A percentile compares a stretch with the other conserved stretches of the same genome.
phyloP scores from a whole-genome alignment of 2,797 vertebrate species.

The Gila robusta region DNA sequence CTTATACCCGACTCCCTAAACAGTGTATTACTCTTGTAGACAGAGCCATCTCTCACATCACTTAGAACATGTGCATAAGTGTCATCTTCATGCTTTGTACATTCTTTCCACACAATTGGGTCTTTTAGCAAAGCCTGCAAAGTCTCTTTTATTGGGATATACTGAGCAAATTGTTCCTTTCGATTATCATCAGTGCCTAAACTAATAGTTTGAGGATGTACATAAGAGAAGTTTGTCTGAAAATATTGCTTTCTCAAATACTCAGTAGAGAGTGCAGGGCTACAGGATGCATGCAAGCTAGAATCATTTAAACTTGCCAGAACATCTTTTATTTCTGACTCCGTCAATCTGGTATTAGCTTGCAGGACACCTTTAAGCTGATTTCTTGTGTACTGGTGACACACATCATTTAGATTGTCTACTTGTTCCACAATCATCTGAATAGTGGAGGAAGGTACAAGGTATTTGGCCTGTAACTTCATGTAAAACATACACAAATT shows the following conservation, averaged over 20 bases:
- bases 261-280: slow-evolving; percentile 50
- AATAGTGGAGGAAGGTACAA: slow-evolving; percentile 55
- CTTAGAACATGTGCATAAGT: slow-evolving; percentile 27
- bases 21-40: slow-evolving; percentile 42
- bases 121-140: slow-evolving; percentile 53
- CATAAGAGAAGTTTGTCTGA: slow-evolving; percentile 56
- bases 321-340: slow-evolving; percentile 43
- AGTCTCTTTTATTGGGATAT: slow-evolving; percentile 54
- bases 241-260: slow-evolving; percentile 52
- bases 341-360: slow-evolving; percentile 42
- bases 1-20: slow-evolving; percentile 20
- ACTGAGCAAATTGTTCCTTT: slow-evolving; percentile 53
- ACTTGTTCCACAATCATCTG: slow-evolving; percentile 59
- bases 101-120: slow-evolving; percentile 54
- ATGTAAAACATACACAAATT: slow-evolving; percentile 61
- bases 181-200: slow-evolving; percentile 45
- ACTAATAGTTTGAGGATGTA: slow-evolving; percentile 54
- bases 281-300: slow-evolving; percentile 56
- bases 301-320: slow-evolving; percentile 35
- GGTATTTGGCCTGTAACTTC: slow-evolving; percentile 48
- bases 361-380: slow-evolving; percentile 32
- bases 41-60: slow-evolving; percentile 48
- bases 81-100: slow-evolving; percentile 27
- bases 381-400: slow-evolving; percentile 54
- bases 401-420: slow-evolving; percentile 38